These are phyloP conservation scores for Gorsachius magnificus DNA, from an alignment of 2,797 vertebrate genomes.

Conservation along the genomic window DNA sequence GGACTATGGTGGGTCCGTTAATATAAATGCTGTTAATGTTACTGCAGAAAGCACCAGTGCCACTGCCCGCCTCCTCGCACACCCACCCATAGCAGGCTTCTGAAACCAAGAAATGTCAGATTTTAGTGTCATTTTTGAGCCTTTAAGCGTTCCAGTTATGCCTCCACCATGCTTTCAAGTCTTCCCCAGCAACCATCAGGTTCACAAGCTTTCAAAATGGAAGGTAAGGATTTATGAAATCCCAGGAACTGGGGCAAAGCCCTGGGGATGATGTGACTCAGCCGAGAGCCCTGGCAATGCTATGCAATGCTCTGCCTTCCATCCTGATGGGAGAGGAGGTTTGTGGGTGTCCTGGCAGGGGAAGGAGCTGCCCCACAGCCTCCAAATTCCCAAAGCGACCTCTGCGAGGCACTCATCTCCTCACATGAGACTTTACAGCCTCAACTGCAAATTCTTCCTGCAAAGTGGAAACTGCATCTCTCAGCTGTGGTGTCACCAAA, in stretches of 20 bases:
- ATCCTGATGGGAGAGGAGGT: background rate
- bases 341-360: background rate
- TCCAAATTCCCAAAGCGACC: background rate
- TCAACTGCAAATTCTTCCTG: background rate
- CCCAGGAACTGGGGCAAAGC: background rate
- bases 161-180: background rate
- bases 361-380: background rate
- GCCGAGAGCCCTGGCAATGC: background rate
- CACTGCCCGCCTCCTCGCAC: background rate
- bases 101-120: background rate
- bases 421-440: rapidly evolving
- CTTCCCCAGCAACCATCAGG: background rate
- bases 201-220: background rate
- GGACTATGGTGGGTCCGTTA: background rate
- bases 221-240: background rate
- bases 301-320: background rate
- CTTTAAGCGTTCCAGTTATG: background rate
- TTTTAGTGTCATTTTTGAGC: background rate
- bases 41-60: background rate
- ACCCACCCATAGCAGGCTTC: background rate
- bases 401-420: background rate
- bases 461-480: background rate
- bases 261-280: background rate
- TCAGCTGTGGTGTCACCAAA: background rate
- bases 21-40: background rate